Evolutionary conservation across 1,140 invertebrate species (phyloP), one percentile per base, ranked within the genome.

Genomic region (Drosophila punjabiensis): DNA sequence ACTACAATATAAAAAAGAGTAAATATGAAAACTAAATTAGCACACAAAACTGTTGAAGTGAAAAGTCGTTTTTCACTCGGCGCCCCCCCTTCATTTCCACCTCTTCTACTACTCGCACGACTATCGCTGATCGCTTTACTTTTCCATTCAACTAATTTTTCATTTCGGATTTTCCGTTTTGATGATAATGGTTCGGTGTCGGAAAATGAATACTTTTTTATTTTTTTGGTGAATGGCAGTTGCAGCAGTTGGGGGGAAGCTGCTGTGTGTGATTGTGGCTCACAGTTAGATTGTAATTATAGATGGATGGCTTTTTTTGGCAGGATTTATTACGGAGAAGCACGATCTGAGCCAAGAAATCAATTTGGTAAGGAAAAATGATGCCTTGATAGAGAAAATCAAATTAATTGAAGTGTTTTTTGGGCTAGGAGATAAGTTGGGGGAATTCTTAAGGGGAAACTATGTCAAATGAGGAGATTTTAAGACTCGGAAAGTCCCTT

Each of bases 31-130:
- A 89, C 79, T 82, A 79, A 89, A 89, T 89, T 90, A 89, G 85
- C 85, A 85, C 85, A 90, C 85, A 89, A 88, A 89, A 85, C 85
- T 89, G 85, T 89, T 89, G 85, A 89, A 89, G 85, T 89, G 85
- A 89, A 89, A 89, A 90, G 85, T 84, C 85, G 79, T 82, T 89
- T 89, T 89, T 89, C 85, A 88, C 73, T 58, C 35, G n/a, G 62
- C 58, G 1, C 47, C 11, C 33, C 37, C 39, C 48, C 33, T 37
- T 37, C 58, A 53, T 50, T 64, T 32, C 47, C 53, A 60, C 62
- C 66, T 66, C 32, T 63, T 13, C 37, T 30, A 13, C 50, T 35
- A 43, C 56, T 41, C 50, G 66, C 41, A 65, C 68, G 61, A 61
- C 64, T 58, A 88, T 87, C 76, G 65, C 71, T 63, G 73, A 75